Conservation (phyloP, 1,140 invertebrate genomes). For the Sweltsa coloradensis region DNA sequence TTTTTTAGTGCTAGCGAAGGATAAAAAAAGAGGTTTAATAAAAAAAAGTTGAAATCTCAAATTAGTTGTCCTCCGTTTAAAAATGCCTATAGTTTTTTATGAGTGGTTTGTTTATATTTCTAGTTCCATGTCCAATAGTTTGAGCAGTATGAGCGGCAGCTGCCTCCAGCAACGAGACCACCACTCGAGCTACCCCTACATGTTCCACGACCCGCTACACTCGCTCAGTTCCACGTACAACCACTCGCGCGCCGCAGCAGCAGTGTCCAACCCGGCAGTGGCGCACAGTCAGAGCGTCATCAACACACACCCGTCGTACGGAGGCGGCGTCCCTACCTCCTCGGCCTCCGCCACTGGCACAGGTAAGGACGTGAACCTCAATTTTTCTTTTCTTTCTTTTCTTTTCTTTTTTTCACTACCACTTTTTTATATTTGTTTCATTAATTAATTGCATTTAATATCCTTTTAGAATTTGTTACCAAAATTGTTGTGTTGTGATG, state of each 20-base stretch:
- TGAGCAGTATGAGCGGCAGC: constrained; percentile 65
- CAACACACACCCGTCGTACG: constrained; percentile 19
- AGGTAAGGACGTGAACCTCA: constrained; percentile 14
- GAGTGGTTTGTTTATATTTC: constrained; percentile 18
- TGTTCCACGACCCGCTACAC: constrained; percentile 83
- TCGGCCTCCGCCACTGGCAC: constrained; percentile 19
- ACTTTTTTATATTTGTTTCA: too few species aligned
- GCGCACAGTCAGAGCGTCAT: constrained; percentile 30
- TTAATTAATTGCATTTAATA: too few species aligned
- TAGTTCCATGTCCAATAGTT: constrained; percentile 68
- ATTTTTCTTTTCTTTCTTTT: neutral
- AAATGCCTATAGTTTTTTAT: too few species aligned
- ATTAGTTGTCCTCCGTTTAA: too few species aligned
- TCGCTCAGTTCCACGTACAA: constrained; percentile 49
- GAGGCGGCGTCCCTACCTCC: constrained; percentile 22
- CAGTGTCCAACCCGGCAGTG: constrained; percentile 30
- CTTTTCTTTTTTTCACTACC: too few species aligned
- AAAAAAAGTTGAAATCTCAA: too few species aligned
- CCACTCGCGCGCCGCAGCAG: constrained; percentile 43
- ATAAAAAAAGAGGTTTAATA: too few species aligned
- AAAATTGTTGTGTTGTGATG: too few species aligned
- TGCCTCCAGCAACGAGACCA: constrained; percentile 79
- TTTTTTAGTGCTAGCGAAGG: too few species aligned
- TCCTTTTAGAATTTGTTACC: too few species aligned
- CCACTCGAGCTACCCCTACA: constrained; percentile 70